Evolutionary conservation across 2,113 vertebrate genomes (phyloP), one percentile per base, ranked within the genome.

Genomic region (Hyperopisus bebe): DNA sequence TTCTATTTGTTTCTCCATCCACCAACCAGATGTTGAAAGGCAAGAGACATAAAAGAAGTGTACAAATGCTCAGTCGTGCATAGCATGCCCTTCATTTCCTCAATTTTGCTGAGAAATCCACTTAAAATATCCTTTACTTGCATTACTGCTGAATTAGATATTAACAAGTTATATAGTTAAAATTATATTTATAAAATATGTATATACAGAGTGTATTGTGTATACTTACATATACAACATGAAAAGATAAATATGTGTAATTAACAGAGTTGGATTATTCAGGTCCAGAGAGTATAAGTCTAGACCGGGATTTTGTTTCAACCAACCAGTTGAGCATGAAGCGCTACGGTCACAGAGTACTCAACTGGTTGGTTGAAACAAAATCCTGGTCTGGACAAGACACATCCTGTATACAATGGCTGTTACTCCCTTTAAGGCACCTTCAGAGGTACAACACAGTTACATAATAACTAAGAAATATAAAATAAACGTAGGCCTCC

Each of bases 1-100:
- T 87, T 84, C 19, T 47, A 47, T 84, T 19, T 53, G 48, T 80
- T 89, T 89, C 70, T 51, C 47, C 27, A 21, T 53, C 62, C 74
- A 82, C 47, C 48, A 53, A 82, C 74, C 70, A 53, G 88, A 89
- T 82, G 48, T 35, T 44, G 42, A 89, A 89, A 89, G 39, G 46
- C 27, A n/a, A 58, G 53, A 42, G 53, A 58, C 17, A 21, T 3
- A 24, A 44, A 44, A 70, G 9, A 70, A 70, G 62, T 46, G 11
- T 55, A 39, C 50, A 21, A n/a, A 19, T 87, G 8, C 35, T 39
- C 50, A 87, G 27, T 53, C 27, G 19, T 53, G 85, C 31, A 39
- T 39, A 19, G 27, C 15, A 42, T 31, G n/a, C n/a, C 7, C 44
- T 47, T 42, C 7, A 44, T 46, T 46, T 47, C 19, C 7, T 46